These are phyloP conservation scores for Pseudococcus viburni DNA, from an alignment of 2,888 invertebrate genomes.

Conservation along the genomic window DNA sequence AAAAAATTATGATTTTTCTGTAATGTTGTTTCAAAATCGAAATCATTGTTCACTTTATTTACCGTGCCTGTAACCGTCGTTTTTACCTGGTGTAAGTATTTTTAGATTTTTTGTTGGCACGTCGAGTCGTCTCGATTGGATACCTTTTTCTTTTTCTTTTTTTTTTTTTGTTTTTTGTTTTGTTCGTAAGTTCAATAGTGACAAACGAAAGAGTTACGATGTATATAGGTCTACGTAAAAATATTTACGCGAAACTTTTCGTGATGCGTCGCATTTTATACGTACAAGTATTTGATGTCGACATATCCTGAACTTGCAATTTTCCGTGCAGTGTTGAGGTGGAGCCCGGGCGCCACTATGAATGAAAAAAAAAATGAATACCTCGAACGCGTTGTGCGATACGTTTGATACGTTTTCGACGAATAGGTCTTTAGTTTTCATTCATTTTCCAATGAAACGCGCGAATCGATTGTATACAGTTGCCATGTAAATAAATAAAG, in stretches of 20 bases:
- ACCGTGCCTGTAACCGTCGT: not conserved
- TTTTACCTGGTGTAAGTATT: not conserved
- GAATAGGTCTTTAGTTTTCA: not conserved
- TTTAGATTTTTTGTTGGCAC: not conserved
- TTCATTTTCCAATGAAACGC: not conserved
- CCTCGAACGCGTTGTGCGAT: not conserved
- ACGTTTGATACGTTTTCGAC: not conserved
- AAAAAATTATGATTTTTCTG: not conserved
- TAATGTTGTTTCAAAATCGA: constrained; percentile 35
- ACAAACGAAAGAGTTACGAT: not conserved
- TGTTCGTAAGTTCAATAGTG: not conserved
- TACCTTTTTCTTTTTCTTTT: not conserved
- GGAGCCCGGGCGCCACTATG: not conserved
- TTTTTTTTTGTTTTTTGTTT: too few species aligned
- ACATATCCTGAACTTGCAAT: not conserved
- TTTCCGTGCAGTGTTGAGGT: constrained; percentile 10
- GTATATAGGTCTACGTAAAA: not conserved
- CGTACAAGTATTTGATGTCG: not conserved
- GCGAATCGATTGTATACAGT: not conserved
- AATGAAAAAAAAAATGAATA: not conserved
- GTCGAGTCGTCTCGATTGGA: not conserved
- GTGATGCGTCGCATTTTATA: not conserved
- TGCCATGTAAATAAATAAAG: not conserved
- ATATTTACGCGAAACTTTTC: not conserved
- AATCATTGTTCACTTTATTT: not conserved